Conservation (phyloP, 1,140 invertebrate genomes). For the Drosophila repleta region DNA sequence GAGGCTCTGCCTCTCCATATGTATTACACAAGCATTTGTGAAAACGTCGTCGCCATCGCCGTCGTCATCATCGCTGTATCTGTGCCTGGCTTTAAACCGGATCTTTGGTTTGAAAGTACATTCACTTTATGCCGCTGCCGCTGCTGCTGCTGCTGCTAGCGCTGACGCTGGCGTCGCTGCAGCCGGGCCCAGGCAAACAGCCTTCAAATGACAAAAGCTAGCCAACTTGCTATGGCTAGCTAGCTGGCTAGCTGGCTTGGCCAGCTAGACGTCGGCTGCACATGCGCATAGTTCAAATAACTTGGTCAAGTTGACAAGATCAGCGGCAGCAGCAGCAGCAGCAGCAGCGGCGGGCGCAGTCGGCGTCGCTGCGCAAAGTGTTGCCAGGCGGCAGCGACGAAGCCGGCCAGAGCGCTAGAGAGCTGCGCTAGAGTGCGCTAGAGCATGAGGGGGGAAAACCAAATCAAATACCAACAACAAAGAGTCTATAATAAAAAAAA, state of each 20-base stretch:
- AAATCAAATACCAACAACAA: slow-evolving; percentile 63
- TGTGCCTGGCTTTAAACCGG: slow-evolving; percentile 77
- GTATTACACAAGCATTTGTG: slow-evolving; percentile 81
- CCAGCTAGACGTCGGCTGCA: slow-evolving; percentile 60
- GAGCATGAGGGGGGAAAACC: slow-evolving; percentile 4
- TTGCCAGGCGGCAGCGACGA: slow-evolving; percentile 69
- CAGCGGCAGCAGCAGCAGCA: slow-evolving; percentile 53
- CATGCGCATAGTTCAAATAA: slow-evolving; percentile 82
- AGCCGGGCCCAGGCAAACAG: slow-evolving; percentile 62
- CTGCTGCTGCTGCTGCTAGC: slow-evolving; percentile 7
- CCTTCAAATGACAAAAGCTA: slow-evolving; percentile 75
- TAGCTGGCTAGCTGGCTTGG: slow-evolving; percentile 26
- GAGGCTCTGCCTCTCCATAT: slow-evolving; percentile 51
- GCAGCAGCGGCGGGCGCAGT: slow-evolving; percentile 24
- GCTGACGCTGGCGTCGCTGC: slow-evolving; percentile 36
- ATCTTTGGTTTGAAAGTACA: slow-evolving; percentile 82
- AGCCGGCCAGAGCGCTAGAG: slow-evolving; percentile 35
- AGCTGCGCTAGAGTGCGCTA: slow-evolving; percentile 25
- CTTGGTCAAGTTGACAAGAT: slow-evolving; percentile 82
- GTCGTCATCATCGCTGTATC: slow-evolving; percentile 66
- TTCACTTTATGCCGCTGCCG: slow-evolving; percentile 70
- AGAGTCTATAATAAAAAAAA: slow-evolving; percentile 79
- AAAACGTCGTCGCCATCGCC: slow-evolving; percentile 66
- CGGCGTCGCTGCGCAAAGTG: slow-evolving; percentile 40
- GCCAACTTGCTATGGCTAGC: slow-evolving; percentile 17